Conservation (phyloP, 2,888 invertebrate species). For the Lutraria lutraria region DNA sequence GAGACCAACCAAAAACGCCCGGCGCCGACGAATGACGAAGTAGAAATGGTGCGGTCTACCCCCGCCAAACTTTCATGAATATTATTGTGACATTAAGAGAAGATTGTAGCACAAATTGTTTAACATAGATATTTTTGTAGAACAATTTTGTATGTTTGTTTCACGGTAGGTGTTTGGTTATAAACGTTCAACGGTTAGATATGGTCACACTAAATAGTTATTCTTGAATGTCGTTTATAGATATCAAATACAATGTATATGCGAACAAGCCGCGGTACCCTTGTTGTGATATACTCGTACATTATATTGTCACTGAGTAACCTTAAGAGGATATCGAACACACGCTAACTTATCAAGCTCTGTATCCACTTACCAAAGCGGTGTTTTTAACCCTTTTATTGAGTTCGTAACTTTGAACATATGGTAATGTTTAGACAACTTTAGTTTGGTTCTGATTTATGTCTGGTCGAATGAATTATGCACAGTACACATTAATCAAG, state of each 20-base stretch:
- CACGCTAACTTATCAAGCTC: too few species aligned
- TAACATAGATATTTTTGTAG: not conserved
- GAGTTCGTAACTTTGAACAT: not conserved
- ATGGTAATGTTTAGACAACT: not conserved
- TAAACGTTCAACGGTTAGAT: too few species aligned
- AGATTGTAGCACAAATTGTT: not conserved
- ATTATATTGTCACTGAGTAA: too few species aligned
- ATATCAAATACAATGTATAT: too few species aligned
- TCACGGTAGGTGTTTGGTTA: too few species aligned
- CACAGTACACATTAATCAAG: not conserved
- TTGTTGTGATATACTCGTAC: too few species aligned
- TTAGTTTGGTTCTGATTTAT: not conserved
- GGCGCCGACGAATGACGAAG: constrained; percentile 13
- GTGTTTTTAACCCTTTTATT: too few species aligned
- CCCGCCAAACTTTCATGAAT: not conserved
- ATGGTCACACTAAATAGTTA: too few species aligned
- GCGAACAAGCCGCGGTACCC: too few species aligned
- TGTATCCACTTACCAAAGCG: too few species aligned
- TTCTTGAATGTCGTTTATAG: too few species aligned
- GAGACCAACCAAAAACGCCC: not conserved
- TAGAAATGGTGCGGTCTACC: not conserved
- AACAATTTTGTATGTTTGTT: not conserved
- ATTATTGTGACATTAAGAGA: not conserved
- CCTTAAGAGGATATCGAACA: too few species aligned
- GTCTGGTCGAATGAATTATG: not conserved